These are phyloP conservation scores for Telenomus remus DNA, from an alignment of 1,140 invertebrate species.

Conservation along the genomic window DNA sequence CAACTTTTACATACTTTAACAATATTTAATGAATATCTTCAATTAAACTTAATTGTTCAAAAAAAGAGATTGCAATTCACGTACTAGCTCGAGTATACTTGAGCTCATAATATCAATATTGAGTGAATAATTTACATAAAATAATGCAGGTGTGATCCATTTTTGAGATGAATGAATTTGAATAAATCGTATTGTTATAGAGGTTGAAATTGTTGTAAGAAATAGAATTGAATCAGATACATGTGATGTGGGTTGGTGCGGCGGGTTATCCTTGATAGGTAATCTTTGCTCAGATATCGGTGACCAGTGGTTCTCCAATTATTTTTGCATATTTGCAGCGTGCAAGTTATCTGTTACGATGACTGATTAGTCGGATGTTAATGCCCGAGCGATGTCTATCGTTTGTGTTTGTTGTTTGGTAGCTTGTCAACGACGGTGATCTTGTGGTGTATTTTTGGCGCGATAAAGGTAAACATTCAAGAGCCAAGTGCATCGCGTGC, in stretches of 20 bases:
- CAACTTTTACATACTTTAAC: conserved; percentile 3
- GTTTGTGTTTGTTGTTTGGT: conserved; percentile 21
- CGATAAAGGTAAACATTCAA: conserved; percentile 51
- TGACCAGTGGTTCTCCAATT: conserved; percentile 13
- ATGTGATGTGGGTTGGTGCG: not conserved
- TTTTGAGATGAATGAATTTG: too few relatives aligned
- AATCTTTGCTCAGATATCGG: not conserved
- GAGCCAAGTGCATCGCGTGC: conserved; percentile 54
- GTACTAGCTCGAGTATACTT: too few relatives aligned
- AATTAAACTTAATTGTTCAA: not conserved
- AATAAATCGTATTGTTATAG: too few relatives aligned
- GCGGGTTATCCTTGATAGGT: conserved; percentile 1
- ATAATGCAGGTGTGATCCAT: too few relatives aligned
- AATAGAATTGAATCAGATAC: too few relatives aligned
- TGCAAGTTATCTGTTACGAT: conserved; percentile 18
- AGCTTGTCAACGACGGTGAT: conserved; percentile 52
- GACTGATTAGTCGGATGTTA: conserved; percentile 47
- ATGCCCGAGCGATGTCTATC: conserved; percentile 36
- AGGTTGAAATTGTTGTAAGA: too few relatives aligned
- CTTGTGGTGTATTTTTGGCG: conserved; percentile 51
- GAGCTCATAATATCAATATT: too few relatives aligned
- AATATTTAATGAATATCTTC: not conserved
- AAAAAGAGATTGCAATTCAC: too few relatives aligned
- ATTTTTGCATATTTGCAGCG: conserved; percentile 26
- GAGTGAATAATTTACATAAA: too few relatives aligned